A percentile compares a stretch with the other conserved stretches of the same genome.
These are phyloP conservation scores for Phymatocera aterrima DNA, from an alignment of 2,888 invertebrate genomes.

Conservation along the genomic window DNA sequence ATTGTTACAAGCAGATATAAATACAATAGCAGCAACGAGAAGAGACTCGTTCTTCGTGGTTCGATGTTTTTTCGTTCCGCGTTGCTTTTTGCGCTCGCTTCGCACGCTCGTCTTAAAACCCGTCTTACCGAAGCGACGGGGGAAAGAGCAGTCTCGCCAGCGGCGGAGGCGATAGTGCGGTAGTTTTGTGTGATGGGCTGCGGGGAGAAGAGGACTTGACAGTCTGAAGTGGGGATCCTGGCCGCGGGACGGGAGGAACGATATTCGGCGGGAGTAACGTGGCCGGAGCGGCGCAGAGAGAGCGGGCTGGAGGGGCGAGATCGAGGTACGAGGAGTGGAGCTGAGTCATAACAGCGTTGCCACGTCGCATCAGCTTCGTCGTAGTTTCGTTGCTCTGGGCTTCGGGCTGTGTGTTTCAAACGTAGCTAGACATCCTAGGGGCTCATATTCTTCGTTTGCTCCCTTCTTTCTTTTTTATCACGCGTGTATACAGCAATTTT, in stretches of 20 bases:
- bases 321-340: conserved; percentile 60
- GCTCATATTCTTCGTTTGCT: conserved; percentile 10
- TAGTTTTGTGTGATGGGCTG: conserved; percentile 29
- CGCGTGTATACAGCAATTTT: conserved; percentile 21
- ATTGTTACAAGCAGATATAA: conserved; percentile 36
- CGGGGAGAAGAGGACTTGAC: conserved; percentile 61
- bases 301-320: conserved; percentile 52
- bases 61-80: conserved; percentile 33
- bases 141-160: conserved; percentile 54
- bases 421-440: conserved; percentile 30
- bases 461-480: conserved; percentile 9
- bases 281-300: conserved; percentile 47
- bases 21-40: conserved; percentile 30
- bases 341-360: conserved; percentile 74
- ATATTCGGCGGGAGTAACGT: conserved; percentile 55
- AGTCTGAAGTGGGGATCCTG: conserved; percentile 50
- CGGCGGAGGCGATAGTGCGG: conserved; percentile 46
- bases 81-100: conserved; percentile 18
- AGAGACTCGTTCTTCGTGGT: conserved; percentile 24
- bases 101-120: conserved; percentile 30
- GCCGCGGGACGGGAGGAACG: conserved; percentile 64
- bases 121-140: conserved; percentile 26
- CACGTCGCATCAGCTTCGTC: conserved; percentile 59
- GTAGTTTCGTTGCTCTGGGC: conserved; percentile 41
- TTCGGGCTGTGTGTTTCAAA: conserved; percentile 21